A percentile compares a stretch with the other conserved stretches of the same genome.
phyloP scores from a whole-genome alignment of 2,888 invertebrate genomes.

The Callyntrura guangdongensis region DNA sequence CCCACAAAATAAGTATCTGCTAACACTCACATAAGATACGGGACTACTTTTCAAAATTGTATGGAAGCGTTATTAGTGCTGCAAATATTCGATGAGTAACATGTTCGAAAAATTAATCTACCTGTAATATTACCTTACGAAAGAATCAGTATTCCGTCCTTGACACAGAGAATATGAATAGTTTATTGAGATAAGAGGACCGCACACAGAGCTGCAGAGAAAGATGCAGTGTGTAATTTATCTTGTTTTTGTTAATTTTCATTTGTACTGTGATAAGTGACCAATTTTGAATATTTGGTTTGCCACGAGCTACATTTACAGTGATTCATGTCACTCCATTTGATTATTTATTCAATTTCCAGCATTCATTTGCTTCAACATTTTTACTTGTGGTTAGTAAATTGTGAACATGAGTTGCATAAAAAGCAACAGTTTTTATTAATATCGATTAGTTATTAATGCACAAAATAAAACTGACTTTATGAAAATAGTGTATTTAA shows the following conservation, averaged over 20 bases:
- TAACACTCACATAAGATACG: too few species aligned
- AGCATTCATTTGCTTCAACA: not conserved
- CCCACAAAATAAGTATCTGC: slow-evolving; percentile 41
- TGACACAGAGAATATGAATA: not conserved
- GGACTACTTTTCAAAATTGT: not conserved
- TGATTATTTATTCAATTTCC: not conserved
- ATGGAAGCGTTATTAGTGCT: not conserved
- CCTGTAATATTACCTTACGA: not conserved
- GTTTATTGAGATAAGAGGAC: not conserved
- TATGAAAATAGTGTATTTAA: not conserved
- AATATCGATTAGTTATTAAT: too few species aligned
- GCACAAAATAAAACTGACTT: not conserved
- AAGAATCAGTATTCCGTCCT: slow-evolving; percentile 22
- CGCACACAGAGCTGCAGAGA: not conserved
- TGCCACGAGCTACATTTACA: not conserved
- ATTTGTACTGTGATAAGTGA: slow-evolving; percentile 9
- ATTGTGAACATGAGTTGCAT: not conserved
- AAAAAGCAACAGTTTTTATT: too few species aligned
- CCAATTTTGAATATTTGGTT: not conserved
- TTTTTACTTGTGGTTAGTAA: not conserved
- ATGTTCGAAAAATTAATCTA: not conserved
- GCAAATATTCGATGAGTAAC: not conserved
- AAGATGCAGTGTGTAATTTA: not conserved
- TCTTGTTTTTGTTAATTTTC: not conserved
- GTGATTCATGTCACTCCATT: not conserved